Percentiles rank a stretch among this genome's conserved stretches.
These are phyloP conservation scores for Diarsia mendica DNA, from an alignment of 2,888 invertebrate genomes.

Conservation along the genomic window DNA sequence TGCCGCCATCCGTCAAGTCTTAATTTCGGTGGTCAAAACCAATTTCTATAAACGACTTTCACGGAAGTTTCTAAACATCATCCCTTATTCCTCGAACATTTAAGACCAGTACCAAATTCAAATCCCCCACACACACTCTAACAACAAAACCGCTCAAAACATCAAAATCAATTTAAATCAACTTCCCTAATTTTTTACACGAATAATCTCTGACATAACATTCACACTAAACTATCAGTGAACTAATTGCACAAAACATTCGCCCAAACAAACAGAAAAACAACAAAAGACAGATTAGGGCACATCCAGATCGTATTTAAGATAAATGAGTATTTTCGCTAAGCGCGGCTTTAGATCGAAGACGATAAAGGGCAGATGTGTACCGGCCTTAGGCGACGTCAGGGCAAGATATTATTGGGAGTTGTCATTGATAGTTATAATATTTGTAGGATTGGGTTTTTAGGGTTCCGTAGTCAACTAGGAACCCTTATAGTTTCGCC, in stretches of 20 bases:
- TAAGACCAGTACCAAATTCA: background rate
- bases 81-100: background rate
- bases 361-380: conserved; percentile 87
- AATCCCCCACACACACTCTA: background rate
- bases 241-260: conserved; percentile 88
- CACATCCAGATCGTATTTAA: conserved; percentile 88
- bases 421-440: conserved; percentile 1
- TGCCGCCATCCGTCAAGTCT: background rate
- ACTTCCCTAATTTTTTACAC: conserved; percentile 20
- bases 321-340: conserved; percentile 89
- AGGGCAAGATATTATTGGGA: conserved; percentile 36
- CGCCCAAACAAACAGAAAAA: conserved; percentile 83
- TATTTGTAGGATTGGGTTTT: background rate
- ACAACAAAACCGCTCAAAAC: conserved; percentile 6
- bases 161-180: conserved; percentile 42
- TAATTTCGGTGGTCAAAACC: background rate
- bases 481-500: no score
- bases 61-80: background rate
- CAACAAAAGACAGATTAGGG: conserved; percentile 88
- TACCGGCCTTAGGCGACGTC: conserved; percentile 78
- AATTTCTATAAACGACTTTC: background rate
- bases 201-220: conserved; percentile 70
- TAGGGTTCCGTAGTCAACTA: no score
- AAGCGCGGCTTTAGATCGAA: conserved; percentile 88
- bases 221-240: conserved; percentile 82